phyloP scores from a whole-genome alignment of 2,888 invertebrate species.

The Drosophila niveifrons region DNA sequence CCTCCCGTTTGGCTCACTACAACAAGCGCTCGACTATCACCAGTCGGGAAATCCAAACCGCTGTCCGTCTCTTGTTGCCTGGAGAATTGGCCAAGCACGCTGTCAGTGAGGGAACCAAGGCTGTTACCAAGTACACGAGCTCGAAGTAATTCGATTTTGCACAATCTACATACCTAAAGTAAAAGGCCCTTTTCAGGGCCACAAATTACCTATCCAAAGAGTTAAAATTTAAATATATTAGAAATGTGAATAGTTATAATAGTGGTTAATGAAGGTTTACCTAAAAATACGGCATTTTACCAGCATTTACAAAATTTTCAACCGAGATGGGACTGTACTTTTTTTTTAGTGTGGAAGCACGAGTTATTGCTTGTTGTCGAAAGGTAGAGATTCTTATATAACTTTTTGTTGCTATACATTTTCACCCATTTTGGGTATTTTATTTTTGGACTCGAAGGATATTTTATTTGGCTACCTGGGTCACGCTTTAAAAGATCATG shows the following conservation, averaged over 20 bases:
- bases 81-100: constrained; percentile 64
- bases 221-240: background rate
- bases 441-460: no score
- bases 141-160: constrained; percentile 49
- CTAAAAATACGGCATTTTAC: no score
- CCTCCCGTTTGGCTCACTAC: constrained; percentile 87
- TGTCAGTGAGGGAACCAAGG: constrained; percentile 58
- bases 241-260: no score
- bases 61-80: constrained; percentile 58
- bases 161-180: background rate
- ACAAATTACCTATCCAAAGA: constrained; percentile 35
- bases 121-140: constrained; percentile 63
- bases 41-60: constrained; percentile 62
- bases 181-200: constrained; percentile 57
- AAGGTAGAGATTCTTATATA: no score
- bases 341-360: no score
- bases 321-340: background rate
- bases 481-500: no score
- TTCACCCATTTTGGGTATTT: no score
- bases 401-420: no score
- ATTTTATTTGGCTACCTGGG: no score
- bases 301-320: background rate
- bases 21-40: constrained; percentile 62
- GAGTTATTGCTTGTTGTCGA: no score
- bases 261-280: no score